A percentile compares a stretch with the other conserved stretches of the same genome.
These are phyloP conservation scores for Cantharis flavilabris DNA, from an alignment of 2,888 invertebrate genomes.

Conservation along the genomic window DNA sequence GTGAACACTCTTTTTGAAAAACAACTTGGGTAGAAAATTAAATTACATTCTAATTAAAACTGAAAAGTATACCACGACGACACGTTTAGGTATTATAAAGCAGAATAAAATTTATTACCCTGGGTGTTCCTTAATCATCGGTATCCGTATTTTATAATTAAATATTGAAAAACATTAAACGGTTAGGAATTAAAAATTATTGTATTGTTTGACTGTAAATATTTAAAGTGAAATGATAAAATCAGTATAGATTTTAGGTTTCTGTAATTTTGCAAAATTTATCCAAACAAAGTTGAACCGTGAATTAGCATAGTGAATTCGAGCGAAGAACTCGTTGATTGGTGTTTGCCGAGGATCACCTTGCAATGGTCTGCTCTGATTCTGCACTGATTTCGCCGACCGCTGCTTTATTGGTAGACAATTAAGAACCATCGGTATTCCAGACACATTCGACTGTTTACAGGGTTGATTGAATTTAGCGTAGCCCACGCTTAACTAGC, in stretches of 20 bases:
- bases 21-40: background rate
- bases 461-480: constrained; percentile 53
- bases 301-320: constrained; percentile 43
- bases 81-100: background rate
- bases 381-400: constrained; percentile 48
- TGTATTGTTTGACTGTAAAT: background rate
- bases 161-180: background rate
- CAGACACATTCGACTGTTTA: constrained; percentile 51
- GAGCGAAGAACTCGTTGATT: constrained; percentile 48
- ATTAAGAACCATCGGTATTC: constrained; percentile 56
- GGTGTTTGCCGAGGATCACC: constrained; percentile 55
- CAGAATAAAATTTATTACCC: background rate
- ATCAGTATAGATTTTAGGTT: constrained; percentile 7
- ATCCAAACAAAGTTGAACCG: constrained; percentile 30
- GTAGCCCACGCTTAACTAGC: constrained; percentile 42
- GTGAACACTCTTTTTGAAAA: background rate
- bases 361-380: constrained; percentile 47
- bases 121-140: background rate
- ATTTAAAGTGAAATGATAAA: background rate
- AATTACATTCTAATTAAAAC: background rate
- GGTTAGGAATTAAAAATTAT: background rate
- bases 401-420: constrained; percentile 54
- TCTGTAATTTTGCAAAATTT: constrained; percentile 25
- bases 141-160: background rate
- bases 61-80: background rate